Base-by-base conservation (phyloP, 2,113 vertebrate species). In the Megaceryle torquata region DNA sequence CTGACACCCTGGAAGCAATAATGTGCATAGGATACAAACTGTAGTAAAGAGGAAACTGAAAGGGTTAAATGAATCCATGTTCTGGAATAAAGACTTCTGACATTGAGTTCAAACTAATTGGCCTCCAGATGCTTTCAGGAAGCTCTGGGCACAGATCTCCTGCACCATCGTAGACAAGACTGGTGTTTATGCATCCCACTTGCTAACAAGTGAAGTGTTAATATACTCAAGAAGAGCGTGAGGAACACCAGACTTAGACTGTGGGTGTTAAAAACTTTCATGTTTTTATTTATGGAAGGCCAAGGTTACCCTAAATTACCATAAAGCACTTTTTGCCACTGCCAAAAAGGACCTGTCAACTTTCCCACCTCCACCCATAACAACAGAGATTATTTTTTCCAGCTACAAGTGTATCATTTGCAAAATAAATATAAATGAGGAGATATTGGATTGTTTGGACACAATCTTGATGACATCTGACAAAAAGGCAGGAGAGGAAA, bases 371-470 rank as follows among this genome's bases (percentile, higher is more conserved):
- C 79, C 8, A 1, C 39, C 33, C 7, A 2, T 78, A 68, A 71
- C 39, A 86, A 60, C 6, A 56, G 48, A 76, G 46, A 71, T 82
- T 78, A 43, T 84, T 94, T 93, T 37, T 95, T 91, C 77, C 57
- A 82, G n/a, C 61, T 78, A 53, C 39, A 56, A 89, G 43, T 48
- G 43, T 78, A 79, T 79, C 39, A 64, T 84, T 87, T 92, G 29
- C 74, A 89, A 78, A 95, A 84, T 64, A 87, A 91, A 95, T 71
- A 84, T 68, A 69, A 86, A 79, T 31, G 61, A 78, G 33, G 44
- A 93, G 26, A 35, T 56, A 71, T 37, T 85, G 84, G 61, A 75
- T 89, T 86, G 65, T 82, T 95, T 57, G 75, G 61, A 35, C 64
- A 79, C 39, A 56, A 56, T 71, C 60, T 92, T 83, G 56, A 60